Conservation (phyloP, 2,888 invertebrate genomes). For the Agrenia bidenticulata region DNA sequence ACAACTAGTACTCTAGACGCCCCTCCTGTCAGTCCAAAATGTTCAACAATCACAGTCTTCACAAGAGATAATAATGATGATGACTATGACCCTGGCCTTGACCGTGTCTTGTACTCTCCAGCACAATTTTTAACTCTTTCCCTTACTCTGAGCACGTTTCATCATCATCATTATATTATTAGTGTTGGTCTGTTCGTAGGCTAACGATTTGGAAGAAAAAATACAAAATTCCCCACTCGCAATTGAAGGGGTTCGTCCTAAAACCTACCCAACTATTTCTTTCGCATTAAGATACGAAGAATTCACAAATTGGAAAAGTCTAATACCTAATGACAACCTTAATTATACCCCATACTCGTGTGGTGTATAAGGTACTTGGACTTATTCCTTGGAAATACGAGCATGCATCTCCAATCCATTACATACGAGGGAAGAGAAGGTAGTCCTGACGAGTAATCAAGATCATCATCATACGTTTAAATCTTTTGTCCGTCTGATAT, state of each 20-base stretch:
- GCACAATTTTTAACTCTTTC: not conserved
- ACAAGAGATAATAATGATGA: constrained; percentile 9
- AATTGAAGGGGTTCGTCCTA: not conserved
- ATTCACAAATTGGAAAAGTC: not conserved
- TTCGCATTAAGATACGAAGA: constrained; percentile 5
- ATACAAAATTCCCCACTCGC: not conserved
- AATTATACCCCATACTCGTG: constrained; percentile 1
- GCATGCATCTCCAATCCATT: not conserved
- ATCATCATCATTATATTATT: not conserved
- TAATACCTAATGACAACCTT: constrained; percentile 13
- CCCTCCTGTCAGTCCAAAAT: constrained; percentile 13
- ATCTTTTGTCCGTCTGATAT: no score
- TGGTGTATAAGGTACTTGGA: no score
- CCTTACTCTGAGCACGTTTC: not conserved
- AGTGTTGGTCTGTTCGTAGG: not conserved
- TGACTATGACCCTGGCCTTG: constrained; percentile 19
- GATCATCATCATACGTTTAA: no score
- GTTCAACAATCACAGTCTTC: constrained; percentile 10
- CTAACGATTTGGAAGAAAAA: not conserved
- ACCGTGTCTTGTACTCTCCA: not conserved
- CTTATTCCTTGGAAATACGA: not conserved
- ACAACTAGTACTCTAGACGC: not conserved
- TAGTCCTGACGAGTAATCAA: no score
- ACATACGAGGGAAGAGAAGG: not conserved
- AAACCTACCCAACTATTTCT: constrained; percentile 3